Evolutionary conservation across 2,113 vertebrate species (phyloP).

Genomic region (Tachuris rubrigastra): DNA sequence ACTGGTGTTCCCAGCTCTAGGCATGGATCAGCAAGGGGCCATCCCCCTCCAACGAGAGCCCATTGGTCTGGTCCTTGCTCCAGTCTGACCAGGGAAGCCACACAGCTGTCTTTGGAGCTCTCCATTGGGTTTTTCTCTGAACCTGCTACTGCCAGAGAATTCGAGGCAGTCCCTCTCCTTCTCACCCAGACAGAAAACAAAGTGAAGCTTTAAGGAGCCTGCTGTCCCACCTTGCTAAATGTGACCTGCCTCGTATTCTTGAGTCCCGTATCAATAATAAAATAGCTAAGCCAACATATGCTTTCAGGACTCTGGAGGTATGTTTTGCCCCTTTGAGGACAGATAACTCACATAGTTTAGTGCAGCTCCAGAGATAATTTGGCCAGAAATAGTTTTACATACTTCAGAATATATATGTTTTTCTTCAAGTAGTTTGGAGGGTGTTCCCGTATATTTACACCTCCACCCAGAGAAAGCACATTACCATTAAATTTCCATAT

Average conservation of each 20-base stretch:
- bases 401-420: background rate
- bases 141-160: background rate
- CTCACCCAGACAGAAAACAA: background rate
- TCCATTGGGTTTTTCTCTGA: background rate
- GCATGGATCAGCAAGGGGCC: background rate
- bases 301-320: background rate
- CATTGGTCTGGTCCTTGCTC: background rate
- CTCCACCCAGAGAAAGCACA: background rate
- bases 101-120: background rate
- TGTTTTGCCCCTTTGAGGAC: background rate
- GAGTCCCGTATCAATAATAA: background rate
- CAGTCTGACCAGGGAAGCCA: accelerated
- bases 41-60: accelerated
- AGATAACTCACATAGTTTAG: background rate
- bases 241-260: background rate
- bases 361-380: background rate
- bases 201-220: background rate
- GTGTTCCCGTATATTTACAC: background rate
- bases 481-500: background rate
- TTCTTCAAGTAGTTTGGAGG: background rate
- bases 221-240: background rate
- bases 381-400: no score
- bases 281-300: background rate
- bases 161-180: background rate
- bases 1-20: background rate